Base-by-base conservation (phyloP, 2,113 vertebrate species). In the Hemiscyllium ocellatum region DNA sequence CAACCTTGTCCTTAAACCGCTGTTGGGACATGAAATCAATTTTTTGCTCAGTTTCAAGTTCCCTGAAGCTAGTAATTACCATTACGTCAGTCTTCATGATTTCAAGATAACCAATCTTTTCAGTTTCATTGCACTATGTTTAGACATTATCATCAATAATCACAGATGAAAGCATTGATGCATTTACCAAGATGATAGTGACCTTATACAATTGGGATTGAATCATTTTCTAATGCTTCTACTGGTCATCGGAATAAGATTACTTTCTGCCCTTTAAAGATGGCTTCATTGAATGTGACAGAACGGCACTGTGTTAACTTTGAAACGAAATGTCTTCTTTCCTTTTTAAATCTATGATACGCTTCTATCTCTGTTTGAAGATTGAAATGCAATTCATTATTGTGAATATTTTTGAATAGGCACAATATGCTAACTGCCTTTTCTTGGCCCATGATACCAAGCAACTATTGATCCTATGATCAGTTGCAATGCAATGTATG, bases 41-140 rank as follows among this genome's bases (percentile, higher is more conserved):
- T 95, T 95, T 29, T 47, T 47, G 6, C 22, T 95, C 69, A 72
- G 12, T 33, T 47, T 47, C 93, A 42, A 70, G 66, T 72, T 70
- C 12, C 37, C 69, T 95, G 69, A 95, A 66, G 69, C 70, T 72
- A 95, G 69, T 33, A 20, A 95, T 72, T 95, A 19, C 26, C 12
- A 70, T 72, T 26, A 95, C 26, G 70, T 95, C 69, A 95, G 33
- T 72, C 94, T 47, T 95, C 94, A 76, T 33, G 1, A 47, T 52
- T 95, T 95, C 66, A 70, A 95, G 94, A 72, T 95, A 24, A 95
- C 26, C 37, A 70, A 95, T 37, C 42, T 94, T 42, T 94, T 69
- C 68, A 70, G 42, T 52, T 95, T 52, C 8, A 20, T 22, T 12
- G 68, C 72, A 70, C 20, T 52, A 47, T 76, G 94, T 95, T 95